phyloP scores from a whole-genome alignment of 2,113 vertebrate genomes.

The Polypterus senegalus region DNA sequence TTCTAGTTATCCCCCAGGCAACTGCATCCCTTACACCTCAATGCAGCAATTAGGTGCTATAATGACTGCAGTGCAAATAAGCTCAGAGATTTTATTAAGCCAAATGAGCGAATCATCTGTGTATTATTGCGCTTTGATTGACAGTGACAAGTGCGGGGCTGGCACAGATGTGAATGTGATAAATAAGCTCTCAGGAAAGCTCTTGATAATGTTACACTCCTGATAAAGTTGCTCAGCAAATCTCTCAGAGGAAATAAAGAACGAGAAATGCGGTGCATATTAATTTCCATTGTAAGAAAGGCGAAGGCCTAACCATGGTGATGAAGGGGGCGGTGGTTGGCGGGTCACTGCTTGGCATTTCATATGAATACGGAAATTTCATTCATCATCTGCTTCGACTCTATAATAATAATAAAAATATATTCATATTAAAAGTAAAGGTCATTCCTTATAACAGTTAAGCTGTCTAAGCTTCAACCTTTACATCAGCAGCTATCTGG shows the following conservation, averaged over 20 bases:
- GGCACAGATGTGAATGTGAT: conserved; percentile 78
- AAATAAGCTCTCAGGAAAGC: conserved; percentile 82
- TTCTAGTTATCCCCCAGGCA: conserved; percentile 89
- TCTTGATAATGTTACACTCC: conserved; percentile 89
- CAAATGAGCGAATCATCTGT: conserved; percentile 98
- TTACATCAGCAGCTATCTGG: conserved; percentile 67
- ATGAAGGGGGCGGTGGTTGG: conserved; percentile 31
- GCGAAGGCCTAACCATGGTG: conserved; percentile 4
- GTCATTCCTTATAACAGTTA: conserved; percentile 78
- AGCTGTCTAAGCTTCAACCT: conserved; percentile 91
- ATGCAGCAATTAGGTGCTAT: conserved; percentile 92
- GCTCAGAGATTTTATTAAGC: conserved; percentile 98
- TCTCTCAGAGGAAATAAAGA: conserved; percentile 75
- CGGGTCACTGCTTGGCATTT: conserved; percentile 72
- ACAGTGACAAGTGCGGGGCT: conserved; percentile 94
- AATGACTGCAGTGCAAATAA: conserved; percentile 97
- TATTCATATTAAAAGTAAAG: conserved; percentile 98
- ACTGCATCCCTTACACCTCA: conserved; percentile 81
- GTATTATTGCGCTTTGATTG: conserved; percentile 97
- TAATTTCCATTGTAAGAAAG: conserved; percentile 70
- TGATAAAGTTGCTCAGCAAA: conserved; percentile 87
- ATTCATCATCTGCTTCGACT: conserved; percentile 74
- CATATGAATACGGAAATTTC: conserved; percentile 75
- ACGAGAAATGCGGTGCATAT: conserved; percentile 65
- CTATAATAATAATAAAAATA: conserved; percentile 60